These are phyloP conservation scores for Parauchenoglanis ngamensis DNA, from an alignment of 2,797 vertebrate genomes.

Conservation along the genomic window DNA sequence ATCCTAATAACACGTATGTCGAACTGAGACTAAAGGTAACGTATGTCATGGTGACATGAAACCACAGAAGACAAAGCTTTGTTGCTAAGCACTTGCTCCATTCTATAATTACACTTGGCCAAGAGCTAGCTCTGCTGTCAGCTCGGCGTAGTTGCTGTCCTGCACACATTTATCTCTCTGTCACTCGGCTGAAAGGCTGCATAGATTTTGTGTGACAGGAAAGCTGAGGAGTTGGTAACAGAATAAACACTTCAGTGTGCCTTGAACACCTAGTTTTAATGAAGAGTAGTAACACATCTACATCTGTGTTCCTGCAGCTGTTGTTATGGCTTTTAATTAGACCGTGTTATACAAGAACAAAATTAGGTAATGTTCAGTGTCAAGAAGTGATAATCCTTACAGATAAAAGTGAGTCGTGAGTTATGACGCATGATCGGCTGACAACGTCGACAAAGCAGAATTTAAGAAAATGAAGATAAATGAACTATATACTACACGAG, in stretches of 20 bases:
- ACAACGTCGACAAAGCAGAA: not conserved
- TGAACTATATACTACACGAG: not conserved
- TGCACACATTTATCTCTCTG: slow-evolving; percentile 56
- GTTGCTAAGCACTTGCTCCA: slow-evolving; percentile 36
- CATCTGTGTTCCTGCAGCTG: not conserved
- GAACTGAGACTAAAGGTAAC: not conserved
- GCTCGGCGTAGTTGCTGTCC: slow-evolving; percentile 32
- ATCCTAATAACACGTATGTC: not conserved
- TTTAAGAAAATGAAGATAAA: not conserved
- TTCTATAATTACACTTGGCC: slow-evolving; percentile 41
- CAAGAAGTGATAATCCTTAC: slow-evolving; percentile 5
- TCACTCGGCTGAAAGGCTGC: slow-evolving; percentile 32
- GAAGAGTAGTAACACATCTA: not conserved
- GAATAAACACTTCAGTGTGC: slow-evolving; percentile 10
- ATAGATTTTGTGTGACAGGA: slow-evolving; percentile 50
- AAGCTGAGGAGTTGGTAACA: slow-evolving; percentile 25
- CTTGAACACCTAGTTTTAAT: not conserved
- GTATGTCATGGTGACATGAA: slow-evolving; percentile 8
- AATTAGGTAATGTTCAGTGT: not conserved
- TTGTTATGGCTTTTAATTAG: slow-evolving; percentile 14
- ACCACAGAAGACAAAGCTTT: slow-evolving; percentile 24
- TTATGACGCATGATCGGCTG: not conserved
- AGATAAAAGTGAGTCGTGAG: slow-evolving; percentile 2
- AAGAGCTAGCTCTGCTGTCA: slow-evolving; percentile 38
- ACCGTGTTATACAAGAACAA: slow-evolving; percentile 5